Percentiles rank a stretch among this genome's conserved stretches.
phyloP scores from a whole-genome alignment of 2,113 vertebrate genomes.

The Empidonax traillii region DNA sequence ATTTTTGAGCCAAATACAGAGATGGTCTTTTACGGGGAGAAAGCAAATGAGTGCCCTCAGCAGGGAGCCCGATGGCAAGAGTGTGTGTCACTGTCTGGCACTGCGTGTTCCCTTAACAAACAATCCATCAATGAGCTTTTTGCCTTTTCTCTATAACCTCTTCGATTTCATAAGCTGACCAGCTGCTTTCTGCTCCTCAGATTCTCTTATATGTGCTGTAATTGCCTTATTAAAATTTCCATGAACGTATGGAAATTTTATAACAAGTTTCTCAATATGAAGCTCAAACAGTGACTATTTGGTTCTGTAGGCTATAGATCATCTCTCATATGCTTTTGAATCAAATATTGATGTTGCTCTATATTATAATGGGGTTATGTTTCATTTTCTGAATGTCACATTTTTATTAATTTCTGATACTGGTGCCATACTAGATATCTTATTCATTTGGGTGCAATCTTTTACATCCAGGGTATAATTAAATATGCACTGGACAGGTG shows the following conservation, averaged over 20 bases:
- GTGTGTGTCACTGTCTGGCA: not conserved
- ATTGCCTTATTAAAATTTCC: conserved; percentile 2
- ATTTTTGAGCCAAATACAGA: not conserved
- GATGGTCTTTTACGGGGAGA: not conserved
- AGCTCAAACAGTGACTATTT: not conserved
- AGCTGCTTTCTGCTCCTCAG: not conserved
- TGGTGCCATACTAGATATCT: conserved; percentile 29
- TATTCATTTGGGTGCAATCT: conserved; percentile 38
- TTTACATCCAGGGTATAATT: conserved; percentile 23
- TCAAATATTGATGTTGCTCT: conserved; percentile 49
- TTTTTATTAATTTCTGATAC: conserved; percentile 64
- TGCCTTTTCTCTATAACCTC: not conserved
- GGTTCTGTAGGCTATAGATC: conserved; percentile 3
- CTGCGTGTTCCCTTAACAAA: not conserved
- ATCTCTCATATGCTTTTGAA: conserved; percentile 26
- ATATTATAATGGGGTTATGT: conserved; percentile 20
- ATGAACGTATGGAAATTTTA: not conserved
- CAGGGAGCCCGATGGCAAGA: not conserved
- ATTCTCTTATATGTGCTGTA: not conserved
- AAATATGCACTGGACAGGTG: conserved; percentile 31
- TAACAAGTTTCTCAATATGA: not conserved
- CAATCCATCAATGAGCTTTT: not conserved
- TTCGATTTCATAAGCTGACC: not conserved
- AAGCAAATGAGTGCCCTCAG: not conserved
- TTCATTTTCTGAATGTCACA: conserved; percentile 63